Conservation (phyloP, 2,113 vertebrate species). For the Lates calcarifer region DNA sequence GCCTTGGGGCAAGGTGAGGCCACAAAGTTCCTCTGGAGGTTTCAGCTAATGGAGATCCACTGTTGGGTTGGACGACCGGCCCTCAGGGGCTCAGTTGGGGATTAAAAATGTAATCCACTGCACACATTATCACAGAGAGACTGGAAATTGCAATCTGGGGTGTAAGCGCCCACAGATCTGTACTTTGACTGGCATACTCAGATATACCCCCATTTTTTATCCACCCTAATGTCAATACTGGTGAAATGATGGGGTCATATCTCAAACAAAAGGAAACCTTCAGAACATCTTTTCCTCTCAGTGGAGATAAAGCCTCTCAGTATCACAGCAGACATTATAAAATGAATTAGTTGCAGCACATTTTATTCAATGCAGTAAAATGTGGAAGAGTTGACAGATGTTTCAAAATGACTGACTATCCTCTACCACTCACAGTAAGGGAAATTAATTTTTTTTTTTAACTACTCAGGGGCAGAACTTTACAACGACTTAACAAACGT, state of each 20-base stretch:
- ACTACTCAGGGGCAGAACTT: too few species aligned
- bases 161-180: conserved; percentile 8
- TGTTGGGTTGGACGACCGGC: conserved; percentile 59
- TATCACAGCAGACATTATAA: not conserved
- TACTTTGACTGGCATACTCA: not conserved
- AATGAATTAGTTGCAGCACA: not conserved
- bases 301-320: not conserved
- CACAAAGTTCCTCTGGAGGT: conserved; percentile 60
- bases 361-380: not conserved
- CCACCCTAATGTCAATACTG: not conserved
- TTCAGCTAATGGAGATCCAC: conserved; percentile 75
- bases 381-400: too few species aligned
- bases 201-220: not conserved
- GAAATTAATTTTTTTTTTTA: too few species aligned
- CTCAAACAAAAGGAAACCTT: not conserved
- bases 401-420: too few species aligned
- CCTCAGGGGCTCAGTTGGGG: conserved; percentile 51
- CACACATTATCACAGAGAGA: conserved; percentile 44
- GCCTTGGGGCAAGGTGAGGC: conserved; percentile 77
- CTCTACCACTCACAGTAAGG: too few species aligned
- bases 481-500: too few species aligned
- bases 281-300: not conserved
- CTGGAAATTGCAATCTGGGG: conserved; percentile 44
- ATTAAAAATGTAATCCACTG: conserved; percentile 74
- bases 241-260: not conserved